Percentiles rank a stretch among this genome's conserved stretches.
phyloP scores from a whole-genome alignment of 2,113 vertebrate genomes.

The Vireo altiloquus region DNA sequence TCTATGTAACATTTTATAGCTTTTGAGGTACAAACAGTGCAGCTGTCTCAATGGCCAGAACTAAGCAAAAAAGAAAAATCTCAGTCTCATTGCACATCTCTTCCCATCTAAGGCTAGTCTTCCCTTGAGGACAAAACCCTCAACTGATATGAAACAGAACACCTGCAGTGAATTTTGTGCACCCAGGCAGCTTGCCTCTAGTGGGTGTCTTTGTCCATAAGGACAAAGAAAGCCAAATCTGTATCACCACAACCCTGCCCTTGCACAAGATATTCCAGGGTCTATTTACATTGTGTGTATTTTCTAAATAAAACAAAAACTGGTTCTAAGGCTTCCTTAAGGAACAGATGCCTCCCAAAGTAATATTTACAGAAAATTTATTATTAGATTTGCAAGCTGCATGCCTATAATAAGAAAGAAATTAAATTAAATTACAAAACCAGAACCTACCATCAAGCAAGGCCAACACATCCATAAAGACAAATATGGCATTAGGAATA shows the following conservation, averaged over 20 bases:
- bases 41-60: neutral
- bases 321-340: neutral
- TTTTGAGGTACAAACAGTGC: neutral
- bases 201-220: too few species aligned
- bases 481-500: neutral
- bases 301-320: neutral
- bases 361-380: neutral
- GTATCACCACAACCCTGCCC: neutral
- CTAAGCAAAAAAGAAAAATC: neutral
- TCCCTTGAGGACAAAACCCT: neutral
- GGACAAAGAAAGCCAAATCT: neutral
- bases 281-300: neutral
- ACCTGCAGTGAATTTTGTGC: neutral
- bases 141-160: neutral
- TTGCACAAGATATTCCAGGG: neutral
- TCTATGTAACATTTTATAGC: accelerated
- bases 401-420: neutral
- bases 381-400: constrained; percentile 23
- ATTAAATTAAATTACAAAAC: neutral
- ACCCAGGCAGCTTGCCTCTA: neutral
- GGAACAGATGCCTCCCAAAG: neutral
- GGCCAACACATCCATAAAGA: neutral
- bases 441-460: neutral
- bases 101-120: neutral
- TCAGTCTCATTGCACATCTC: neutral